Base-by-base conservation (phyloP, 1,140 invertebrate genomes). In the Probaryconus sp. region DNA sequence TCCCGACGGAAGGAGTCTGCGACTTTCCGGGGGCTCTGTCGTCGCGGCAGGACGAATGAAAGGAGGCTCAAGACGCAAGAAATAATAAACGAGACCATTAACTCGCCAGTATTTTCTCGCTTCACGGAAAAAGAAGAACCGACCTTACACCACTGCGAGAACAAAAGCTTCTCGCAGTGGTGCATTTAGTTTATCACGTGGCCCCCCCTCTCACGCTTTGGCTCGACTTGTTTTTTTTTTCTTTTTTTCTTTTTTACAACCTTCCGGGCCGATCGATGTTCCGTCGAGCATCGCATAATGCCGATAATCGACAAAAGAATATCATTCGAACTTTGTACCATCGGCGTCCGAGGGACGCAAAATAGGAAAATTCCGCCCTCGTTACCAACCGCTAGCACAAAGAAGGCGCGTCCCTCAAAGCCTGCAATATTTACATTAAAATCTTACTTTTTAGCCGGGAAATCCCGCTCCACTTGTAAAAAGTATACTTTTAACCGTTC, bases 21-120 rank as follows among this genome's bases (percentile, higher is more conserved):
- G 50, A 72, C 58, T 69, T 61, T 63, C 63, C 10, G 11, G 14
- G 31, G 40, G 24, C 40, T 72, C n/a, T 60, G 72, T 74, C 67
- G 71, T 68, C 50, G 50, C 64, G 55, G 42, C 35, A 65, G 65
- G 53, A 78, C 71, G 71, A 69, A 78, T 78, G 76, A 78, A 78
- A 75, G 64, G 68, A 69, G 72, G 76, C 72, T 69, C 71, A 71
- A 72, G 68, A 78, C 68, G 72, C 55, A 65, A 69, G 76, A 78
- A 78, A 78, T 78, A 78, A 78, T 78, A 78, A 78, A 75, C 72
- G 76, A 78, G 76, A 78, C 72, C 76, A 78, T 78, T 78, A 78
- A 72, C 71, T 78, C 64, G 63, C 68, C 72, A 74, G 76, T 75
- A 78, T 78, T 78, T 78, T 78, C 76, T 73, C 76, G 72, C 70